Evolutionary conservation across 2,888 invertebrate species (phyloP), one percentile per base, ranked within the genome.

Genomic region (Drosophila suboccidentalis): DNA sequence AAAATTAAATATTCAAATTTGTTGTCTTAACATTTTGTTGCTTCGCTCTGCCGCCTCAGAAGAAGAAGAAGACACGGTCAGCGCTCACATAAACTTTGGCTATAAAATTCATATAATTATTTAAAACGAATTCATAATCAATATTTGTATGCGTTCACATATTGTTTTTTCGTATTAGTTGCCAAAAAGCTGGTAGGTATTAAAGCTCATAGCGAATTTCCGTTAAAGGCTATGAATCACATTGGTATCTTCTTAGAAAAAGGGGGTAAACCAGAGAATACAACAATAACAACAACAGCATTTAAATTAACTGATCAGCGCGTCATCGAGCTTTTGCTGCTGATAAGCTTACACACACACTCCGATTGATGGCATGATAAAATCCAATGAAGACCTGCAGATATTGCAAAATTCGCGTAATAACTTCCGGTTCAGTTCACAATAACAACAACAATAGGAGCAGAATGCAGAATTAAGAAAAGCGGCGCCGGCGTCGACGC

Each of bases 1-100:
- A 84, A 87, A 84, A 84, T 84, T 87, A 84, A 84, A 84, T 84
- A 81, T 87, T 83, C 72, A 81, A 84, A 84, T 84, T 83, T 73
- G 77, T 86, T 72, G 80, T 67, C 68, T 74, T 82, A 82, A 77
- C 71, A 72, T 72, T 78, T 82, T 44, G 74, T 62, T 43, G 29
- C n/a, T 53, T 29, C 71, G 80, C 74, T 68, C 67, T 65, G 54
- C 41, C 41, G 61, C 65, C 63, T 58, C 57, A 22, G 15, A 39
- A 15, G 39, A 39, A n/a, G n/a, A n/a, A 38, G n/a, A n/a, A 39
- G 39, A 39, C 1, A 22, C 44, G n/a, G 26, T n/a, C 44, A 26
- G 19, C 62, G 49, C 62, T 43, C 63, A 59, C 54, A 75, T 78
- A 70, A 78, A 71, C 57, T 55, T 62, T 70, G 68, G 62, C 63